phyloP scores from a whole-genome alignment of 1,140 invertebrate genomes.

The Maniola jurtina region DNA sequence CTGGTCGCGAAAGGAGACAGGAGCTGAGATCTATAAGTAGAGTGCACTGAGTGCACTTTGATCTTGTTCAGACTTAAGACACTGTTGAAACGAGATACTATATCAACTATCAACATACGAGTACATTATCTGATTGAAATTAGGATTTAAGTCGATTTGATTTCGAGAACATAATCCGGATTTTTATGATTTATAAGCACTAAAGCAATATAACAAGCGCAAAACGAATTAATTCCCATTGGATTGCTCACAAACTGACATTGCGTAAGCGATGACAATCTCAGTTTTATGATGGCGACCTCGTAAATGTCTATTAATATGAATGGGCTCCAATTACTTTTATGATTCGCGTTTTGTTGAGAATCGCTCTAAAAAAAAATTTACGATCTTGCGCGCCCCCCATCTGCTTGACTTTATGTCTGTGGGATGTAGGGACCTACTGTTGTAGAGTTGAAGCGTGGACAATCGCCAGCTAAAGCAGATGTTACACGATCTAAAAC shows the following conservation, averaged over 20 bases:
- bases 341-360: slow-evolving; percentile 75
- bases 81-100: too few relatives aligned
- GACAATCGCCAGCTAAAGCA: slow-evolving; percentile 50
- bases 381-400: slow-evolving; percentile 68
- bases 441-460: slow-evolving; percentile 40
- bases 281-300: slow-evolving; percentile 72
- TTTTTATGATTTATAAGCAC: slow-evolving; percentile 44
- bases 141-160: background rate
- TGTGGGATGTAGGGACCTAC: slow-evolving; percentile 39
- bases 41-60: too few relatives aligned
- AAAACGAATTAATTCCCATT: slow-evolving; percentile 64
- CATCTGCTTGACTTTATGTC: slow-evolving; percentile 58
- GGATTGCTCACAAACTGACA: slow-evolving; percentile 52
- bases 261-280: slow-evolving; percentile 74
- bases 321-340: slow-evolving; percentile 78
- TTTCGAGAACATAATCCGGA: slow-evolving; percentile 26
- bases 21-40: too few relatives aligned
- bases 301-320: slow-evolving; percentile 79
- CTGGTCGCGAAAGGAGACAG: too few relatives aligned
- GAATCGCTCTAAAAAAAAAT: slow-evolving; percentile 67
- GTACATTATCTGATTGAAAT: background rate
- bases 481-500: slow-evolving; percentile 42
- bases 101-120: too few relatives aligned
- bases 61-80: too few relatives aligned
- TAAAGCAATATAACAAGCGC: slow-evolving; percentile 46